These are phyloP conservation scores for Conger conger DNA, from an alignment of 2,113 vertebrate species.

Conservation along the genomic window DNA sequence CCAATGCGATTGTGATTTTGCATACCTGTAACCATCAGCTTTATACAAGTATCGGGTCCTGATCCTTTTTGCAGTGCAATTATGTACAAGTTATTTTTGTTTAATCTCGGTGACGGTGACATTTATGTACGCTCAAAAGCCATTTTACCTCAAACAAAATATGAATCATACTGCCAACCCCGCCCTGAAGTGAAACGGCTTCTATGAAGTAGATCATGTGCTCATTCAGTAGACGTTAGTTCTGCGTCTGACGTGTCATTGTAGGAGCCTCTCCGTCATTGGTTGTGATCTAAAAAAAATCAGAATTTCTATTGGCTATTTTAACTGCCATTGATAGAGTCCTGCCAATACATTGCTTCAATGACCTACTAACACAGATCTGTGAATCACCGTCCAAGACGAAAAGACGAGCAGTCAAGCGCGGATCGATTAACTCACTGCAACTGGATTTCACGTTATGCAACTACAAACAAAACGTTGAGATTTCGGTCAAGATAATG, in stretches of 20 bases:
- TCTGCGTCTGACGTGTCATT: not conserved
- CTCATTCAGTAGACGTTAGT: not conserved
- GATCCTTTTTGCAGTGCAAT: too few relatives aligned
- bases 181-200: not conserved
- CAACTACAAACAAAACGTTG: not conserved
- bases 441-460: constrained; percentile 10
- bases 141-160: not conserved
- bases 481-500: not conserved
- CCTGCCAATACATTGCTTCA: constrained; percentile 59
- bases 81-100: too few relatives aligned
- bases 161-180: not conserved
- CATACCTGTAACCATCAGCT: too few relatives aligned
- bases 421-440: constrained; percentile 32
- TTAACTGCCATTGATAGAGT: constrained; percentile 44
- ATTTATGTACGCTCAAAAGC: too few relatives aligned
- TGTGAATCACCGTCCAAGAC: constrained; percentile 63
- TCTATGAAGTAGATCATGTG: constrained; percentile 5
- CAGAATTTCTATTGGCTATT: constrained; percentile 53
- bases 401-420: constrained; percentile 38
- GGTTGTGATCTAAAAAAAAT: constrained; percentile 47
- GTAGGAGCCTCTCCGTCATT: constrained; percentile 38
- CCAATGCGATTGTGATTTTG: too few relatives aligned
- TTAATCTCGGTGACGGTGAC: too few relatives aligned
- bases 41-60: too few relatives aligned
- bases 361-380: constrained; percentile 98